Evolutionary conservation across 2,888 invertebrate genomes (phyloP).

Genomic region (Junonia oenone): DNA sequence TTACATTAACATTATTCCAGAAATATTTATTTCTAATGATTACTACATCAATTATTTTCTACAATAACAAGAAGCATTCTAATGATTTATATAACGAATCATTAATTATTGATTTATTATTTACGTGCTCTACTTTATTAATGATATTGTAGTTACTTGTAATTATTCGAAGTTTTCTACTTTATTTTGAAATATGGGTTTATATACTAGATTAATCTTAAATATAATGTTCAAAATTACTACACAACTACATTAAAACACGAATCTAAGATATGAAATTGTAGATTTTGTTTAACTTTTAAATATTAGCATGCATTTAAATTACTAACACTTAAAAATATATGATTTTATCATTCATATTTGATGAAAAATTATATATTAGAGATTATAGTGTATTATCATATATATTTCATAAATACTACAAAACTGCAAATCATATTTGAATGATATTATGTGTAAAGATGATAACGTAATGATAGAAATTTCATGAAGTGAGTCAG

Average conservation of each 20-base stretch:
- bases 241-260: background rate
- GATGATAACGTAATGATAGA: no score
- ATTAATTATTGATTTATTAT: no score
- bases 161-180: background rate
- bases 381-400: background rate
- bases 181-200: background rate
- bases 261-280: background rate
- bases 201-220: background rate
- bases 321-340: background rate
- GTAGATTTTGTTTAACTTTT: background rate
- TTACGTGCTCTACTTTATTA: background rate
- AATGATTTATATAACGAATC: background rate
- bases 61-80: no score
- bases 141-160: background rate
- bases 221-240: background rate
- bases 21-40: background rate
- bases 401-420: background rate
- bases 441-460: background rate
- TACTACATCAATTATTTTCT: background rate
- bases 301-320: background rate
- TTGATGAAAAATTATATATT: slow-evolving; percentile 24
- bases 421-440: background rate
- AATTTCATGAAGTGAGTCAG: background rate
- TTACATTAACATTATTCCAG: background rate
- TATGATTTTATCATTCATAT: slow-evolving; percentile 34